Evolutionary conservation across 2,888 invertebrate species (phyloP).

Genomic region (Lithophane socia): DNA sequence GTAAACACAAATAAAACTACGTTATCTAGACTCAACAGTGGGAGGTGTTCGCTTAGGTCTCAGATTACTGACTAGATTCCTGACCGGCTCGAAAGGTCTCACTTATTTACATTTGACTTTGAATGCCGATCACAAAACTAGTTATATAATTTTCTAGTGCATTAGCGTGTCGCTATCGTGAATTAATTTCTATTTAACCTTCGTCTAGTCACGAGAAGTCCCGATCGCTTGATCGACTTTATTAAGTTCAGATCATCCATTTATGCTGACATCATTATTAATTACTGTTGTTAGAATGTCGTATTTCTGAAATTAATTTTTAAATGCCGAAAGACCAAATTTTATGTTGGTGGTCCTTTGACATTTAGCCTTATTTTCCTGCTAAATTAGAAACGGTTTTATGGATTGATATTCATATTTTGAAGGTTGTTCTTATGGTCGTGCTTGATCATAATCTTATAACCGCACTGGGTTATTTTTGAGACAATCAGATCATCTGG

Average conservation of each 20-base stretch:
- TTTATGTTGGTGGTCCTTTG: constrained; percentile 24
- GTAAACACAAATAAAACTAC: constrained; percentile 50
- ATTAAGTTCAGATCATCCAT: constrained; percentile 52
- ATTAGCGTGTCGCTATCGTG: constrained; percentile 71
- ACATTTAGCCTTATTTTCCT: constrained; percentile 17
- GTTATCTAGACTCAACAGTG: constrained; percentile 47
- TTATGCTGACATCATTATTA: constrained; percentile 18
- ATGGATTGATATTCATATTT: constrained; percentile 34
- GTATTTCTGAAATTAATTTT: constrained; percentile 31
- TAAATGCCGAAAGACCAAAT: constrained; percentile 13
- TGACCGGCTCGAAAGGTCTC: constrained; percentile 71
- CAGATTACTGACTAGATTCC: constrained; percentile 72
- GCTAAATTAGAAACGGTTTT: neutral
- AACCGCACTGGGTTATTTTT: constrained; percentile 9
- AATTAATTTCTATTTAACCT: constrained; percentile 78
- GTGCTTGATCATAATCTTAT: constrained; percentile 49
- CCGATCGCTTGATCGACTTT: constrained; percentile 60
- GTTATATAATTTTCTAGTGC: constrained; percentile 71
- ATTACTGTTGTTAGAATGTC: constrained; percentile 4
- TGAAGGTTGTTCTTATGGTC: constrained; percentile 34
- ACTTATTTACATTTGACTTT: constrained; percentile 76
- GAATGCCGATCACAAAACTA: constrained; percentile 71
- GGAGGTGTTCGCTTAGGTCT: constrained; percentile 63
- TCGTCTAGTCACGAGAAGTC: constrained; percentile 77
- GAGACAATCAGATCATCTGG: constrained; percentile 51